Conservation (phyloP, 2,888 invertebrate genomes). For the Philereme vetulata region DNA sequence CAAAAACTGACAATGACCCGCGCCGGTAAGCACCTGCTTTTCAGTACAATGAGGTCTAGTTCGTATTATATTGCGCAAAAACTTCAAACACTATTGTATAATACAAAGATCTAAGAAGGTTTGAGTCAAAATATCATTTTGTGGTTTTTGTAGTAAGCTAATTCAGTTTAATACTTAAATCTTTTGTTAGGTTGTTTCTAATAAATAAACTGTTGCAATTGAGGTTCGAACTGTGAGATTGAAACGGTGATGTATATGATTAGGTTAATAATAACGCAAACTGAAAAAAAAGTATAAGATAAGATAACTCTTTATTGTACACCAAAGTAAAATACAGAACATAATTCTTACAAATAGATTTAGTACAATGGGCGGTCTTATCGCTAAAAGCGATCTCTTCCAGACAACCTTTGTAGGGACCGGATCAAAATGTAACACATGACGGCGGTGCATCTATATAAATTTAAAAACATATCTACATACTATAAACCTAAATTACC, state of each 20-base stretch:
- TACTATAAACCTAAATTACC: no score
- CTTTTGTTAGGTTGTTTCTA: conserved; percentile 38
- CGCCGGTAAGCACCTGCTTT: conserved; percentile 48
- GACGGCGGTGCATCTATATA: no score
- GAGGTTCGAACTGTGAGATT: conserved; percentile 27
- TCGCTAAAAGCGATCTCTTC: no score
- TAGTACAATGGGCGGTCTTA: no score
- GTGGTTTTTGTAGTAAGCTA: conserved; percentile 44
- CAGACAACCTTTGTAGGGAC: no score
- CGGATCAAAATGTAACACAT: no score
- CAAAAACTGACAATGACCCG: conserved; percentile 31
- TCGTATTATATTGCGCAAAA: conserved; percentile 59
- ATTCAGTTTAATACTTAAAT: conserved; percentile 46
- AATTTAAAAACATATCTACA: no score
- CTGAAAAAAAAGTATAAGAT: no score
- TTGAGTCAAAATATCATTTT: conserved; percentile 57
- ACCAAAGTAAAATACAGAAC: no score
- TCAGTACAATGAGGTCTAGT: conserved; percentile 57
- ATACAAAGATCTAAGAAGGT: conserved; percentile 54
- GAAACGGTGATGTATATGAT: not conserved
- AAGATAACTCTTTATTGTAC: no score
- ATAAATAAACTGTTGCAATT: conserved; percentile 23
- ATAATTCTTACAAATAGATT: no score
- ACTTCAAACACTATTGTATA: conserved; percentile 10
- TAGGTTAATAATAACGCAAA: no score